Percentiles rank a stretch among this genome's conserved stretches.
phyloP scores from a whole-genome alignment of 2,888 invertebrate genomes.

The Taenaris catops region DNA sequence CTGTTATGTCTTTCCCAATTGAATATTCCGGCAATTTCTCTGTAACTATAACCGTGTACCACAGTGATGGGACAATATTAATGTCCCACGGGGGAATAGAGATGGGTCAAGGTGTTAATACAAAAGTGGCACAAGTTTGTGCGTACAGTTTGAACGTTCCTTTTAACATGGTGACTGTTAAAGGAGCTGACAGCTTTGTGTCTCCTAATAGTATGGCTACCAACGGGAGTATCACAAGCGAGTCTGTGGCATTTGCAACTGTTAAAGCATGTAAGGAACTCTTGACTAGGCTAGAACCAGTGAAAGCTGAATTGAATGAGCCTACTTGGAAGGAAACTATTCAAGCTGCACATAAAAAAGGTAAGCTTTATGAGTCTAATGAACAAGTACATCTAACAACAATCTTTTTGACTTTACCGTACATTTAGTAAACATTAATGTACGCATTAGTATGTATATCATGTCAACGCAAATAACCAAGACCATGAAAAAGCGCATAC shows the following conservation, averaged over 20 bases:
- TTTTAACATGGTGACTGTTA: conserved; percentile 79
- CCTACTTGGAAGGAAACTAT: conserved; percentile 76
- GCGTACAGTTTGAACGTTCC: conserved; percentile 84
- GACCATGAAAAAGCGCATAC: too few species aligned
- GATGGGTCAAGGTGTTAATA: conserved; percentile 88
- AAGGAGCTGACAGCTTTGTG: conserved; percentile 82
- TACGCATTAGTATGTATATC: too few species aligned
- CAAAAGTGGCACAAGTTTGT: conserved; percentile 84
- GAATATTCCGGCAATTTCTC: conserved; percentile 71
- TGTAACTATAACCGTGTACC: conserved; percentile 82
- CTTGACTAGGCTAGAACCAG: conserved; percentile 58
- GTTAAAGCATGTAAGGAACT: conserved; percentile 74
- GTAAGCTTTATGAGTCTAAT: conserved; percentile 28
- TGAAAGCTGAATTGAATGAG: conserved; percentile 49
- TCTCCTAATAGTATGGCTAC: conserved; percentile 84
- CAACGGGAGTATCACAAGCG: conserved; percentile 87
- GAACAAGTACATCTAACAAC: too few species aligned
- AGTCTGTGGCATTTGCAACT: conserved; percentile 81
- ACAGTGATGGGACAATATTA: conserved; percentile 83
- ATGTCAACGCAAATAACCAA: too few species aligned
- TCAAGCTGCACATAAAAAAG: conserved; percentile 60
- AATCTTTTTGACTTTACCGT: too few species aligned
- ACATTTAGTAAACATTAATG: too few species aligned
- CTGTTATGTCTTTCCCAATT: conserved; percentile 83
- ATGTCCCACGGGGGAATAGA: conserved; percentile 85